A percentile compares a stretch with the other conserved stretches of the same genome.
These are phyloP conservation scores for Diploscapter pachys DNA, from an alignment of 1,140 invertebrate species.

Conservation along the genomic window DNA sequence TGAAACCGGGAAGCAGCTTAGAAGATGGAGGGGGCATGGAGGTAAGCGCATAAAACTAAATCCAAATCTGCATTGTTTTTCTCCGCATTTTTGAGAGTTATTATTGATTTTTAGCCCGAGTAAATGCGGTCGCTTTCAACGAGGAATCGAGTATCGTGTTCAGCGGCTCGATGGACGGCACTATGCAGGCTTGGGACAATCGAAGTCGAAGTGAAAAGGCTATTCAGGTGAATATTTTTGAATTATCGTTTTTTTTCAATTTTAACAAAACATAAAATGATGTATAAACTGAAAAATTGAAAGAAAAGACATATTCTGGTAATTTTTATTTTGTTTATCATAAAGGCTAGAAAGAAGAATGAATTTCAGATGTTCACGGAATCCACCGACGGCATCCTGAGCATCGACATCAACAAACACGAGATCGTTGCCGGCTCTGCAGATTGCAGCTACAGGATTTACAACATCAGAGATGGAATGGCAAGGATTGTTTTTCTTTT, in stretches of 20 bases:
- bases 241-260: not conserved
- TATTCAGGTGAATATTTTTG: slow-evolving; percentile 61
- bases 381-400: slow-evolving; percentile 86
- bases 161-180: slow-evolving; percentile 86
- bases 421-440: slow-evolving; percentile 85
- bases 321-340: not conserved
- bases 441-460: slow-evolving; percentile 80
- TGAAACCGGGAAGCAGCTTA: slow-evolving; percentile 73
- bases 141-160: slow-evolving; percentile 85
- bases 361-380: slow-evolving; percentile 75
- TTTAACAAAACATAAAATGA: not conserved
- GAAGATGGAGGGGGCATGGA: slow-evolving; percentile 81
- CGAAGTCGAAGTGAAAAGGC: slow-evolving; percentile 72
- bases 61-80: no score
- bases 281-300: not conserved
- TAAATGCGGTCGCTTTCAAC: slow-evolving; percentile 85
- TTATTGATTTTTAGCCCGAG: slow-evolving; percentile 64
- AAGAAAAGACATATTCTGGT: not conserved
- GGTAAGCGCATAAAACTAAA: slow-evolving; percentile 46
- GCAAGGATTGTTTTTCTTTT: slow-evolving; percentile 77
- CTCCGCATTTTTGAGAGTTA: not conserved
- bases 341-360: not conserved
- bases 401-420: slow-evolving; percentile 77
- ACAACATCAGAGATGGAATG: slow-evolving; percentile 85
- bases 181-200: slow-evolving; percentile 81